Base-by-base conservation (phyloP, 1,140 invertebrate species). In the Drosophila aff. region DNA sequence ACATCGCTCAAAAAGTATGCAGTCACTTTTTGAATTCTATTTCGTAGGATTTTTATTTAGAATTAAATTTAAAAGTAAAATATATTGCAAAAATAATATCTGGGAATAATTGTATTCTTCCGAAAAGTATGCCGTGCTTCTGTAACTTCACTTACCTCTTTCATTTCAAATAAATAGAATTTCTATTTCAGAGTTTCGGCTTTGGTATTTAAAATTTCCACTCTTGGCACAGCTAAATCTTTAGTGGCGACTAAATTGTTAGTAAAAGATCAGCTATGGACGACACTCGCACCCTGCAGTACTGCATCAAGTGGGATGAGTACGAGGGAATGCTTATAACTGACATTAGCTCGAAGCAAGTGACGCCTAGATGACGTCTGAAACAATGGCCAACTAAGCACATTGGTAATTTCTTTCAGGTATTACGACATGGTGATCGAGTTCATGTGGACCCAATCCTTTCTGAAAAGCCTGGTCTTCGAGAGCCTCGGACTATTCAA, bases 391-490 rank as follows among this genome's bases (percentile, higher is more conserved):
- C 21, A 59, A 40, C 53, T 55, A n/a, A 60, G n/a, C 2, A n/a
- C 0, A 13, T 21, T 26, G 23, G 0, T 11, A 3, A 10, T 15
- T 16, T 18, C 2, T 18, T 33, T 18, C 13, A 89, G 84, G 57
- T 68, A 89, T 47, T 89, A 81, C 41, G 40, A 62, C 21, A 31
- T 60, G 50, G 81, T 83, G 16, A 81, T 81, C 0, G 85, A 90
- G 11, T 89, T 89, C 16, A 89, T 89, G 84, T 89, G 84, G 84
- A 28, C 52, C 2, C n/a, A 81, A 4, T 78, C 77, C 0, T 89
- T 89, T n/a, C 4, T 75, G 8, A 47, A 68, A 18, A 89, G 68
- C 21, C 28, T 79, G 2, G 74, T 89, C 0, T 89, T 44, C 9
- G 69, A 79, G 41, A 87, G 85, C 9, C 26, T 89, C 2, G 78